Conservation (phyloP, 2,797 vertebrate species). For the Eulemur albifrons region DNA sequence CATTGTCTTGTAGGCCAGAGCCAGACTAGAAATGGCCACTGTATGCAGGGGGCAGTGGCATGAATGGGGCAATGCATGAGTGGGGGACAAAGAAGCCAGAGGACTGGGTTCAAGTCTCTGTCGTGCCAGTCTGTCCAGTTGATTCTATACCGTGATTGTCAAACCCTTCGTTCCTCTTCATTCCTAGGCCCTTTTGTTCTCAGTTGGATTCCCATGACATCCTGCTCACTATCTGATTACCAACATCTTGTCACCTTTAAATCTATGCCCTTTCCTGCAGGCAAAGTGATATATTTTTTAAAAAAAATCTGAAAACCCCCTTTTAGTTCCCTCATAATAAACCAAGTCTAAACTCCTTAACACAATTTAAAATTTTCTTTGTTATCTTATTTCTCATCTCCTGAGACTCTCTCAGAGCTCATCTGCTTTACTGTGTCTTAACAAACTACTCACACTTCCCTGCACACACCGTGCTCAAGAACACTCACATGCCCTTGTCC, state of each 20-base stretch:
- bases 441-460: background rate
- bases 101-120: background rate
- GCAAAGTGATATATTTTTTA: background rate
- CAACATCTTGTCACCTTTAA: background rate
- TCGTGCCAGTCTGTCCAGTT: rapidly evolving
- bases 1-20: background rate
- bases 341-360: background rate
- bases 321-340: background rate
- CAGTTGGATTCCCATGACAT: background rate
- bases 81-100: background rate
- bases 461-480: background rate
- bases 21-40: background rate
- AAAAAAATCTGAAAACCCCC: background rate
- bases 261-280: background rate
- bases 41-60: background rate
- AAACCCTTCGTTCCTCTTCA: background rate
- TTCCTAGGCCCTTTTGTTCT: background rate
- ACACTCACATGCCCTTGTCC: too few relatives aligned
- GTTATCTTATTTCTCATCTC: background rate
- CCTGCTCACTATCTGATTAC: background rate
- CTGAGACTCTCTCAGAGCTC: background rate
- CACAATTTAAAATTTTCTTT: background rate
- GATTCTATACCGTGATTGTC: background rate
- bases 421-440: background rate
- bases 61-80: background rate